A percentile compares a stretch with the other conserved stretches of the same genome.
phyloP scores from a whole-genome alignment of 2,888 invertebrate species.

The Pasiphila rectangulata region DNA sequence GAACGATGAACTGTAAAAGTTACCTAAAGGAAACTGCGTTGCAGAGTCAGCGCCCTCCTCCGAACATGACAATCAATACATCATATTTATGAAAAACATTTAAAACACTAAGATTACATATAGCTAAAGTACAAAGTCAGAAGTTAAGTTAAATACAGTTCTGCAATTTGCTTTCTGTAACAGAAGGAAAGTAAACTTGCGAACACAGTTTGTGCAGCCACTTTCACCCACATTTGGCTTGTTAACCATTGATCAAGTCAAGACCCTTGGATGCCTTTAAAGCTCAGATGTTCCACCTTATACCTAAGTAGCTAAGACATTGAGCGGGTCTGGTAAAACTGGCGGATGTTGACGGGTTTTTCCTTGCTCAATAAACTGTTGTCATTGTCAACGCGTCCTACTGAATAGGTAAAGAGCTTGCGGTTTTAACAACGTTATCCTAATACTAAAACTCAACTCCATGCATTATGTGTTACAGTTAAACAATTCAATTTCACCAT shows the following conservation, averaged over 20 bases:
- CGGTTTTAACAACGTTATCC: slow-evolving; percentile 18
- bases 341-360: slow-evolving; percentile 30
- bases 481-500: no score
- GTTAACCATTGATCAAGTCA: slow-evolving; percentile 5
- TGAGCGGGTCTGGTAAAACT: slow-evolving; percentile 6
- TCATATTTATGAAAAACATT: no score
- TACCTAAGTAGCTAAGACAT: neutral
- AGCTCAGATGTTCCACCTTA: neutral
- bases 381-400: slow-evolving; percentile 32
- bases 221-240: slow-evolving; percentile 16
- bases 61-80: no score
- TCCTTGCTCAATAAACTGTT: slow-evolving; percentile 37
- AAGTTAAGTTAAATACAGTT: no score
- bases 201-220: neutral
- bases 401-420: slow-evolving; percentile 32
- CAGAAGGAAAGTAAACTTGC: neutral
- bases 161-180: no score
- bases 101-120: no score
- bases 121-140: no score
- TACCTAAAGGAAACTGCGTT: no score
- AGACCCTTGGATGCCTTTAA: slow-evolving; percentile 4
- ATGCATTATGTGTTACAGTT: no score
- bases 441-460: no score
- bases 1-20: no score
- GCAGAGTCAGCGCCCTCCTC: no score